Evolutionary conservation across 2,888 invertebrate species (phyloP).

Genomic region (Meiosimyza decipiens): DNA sequence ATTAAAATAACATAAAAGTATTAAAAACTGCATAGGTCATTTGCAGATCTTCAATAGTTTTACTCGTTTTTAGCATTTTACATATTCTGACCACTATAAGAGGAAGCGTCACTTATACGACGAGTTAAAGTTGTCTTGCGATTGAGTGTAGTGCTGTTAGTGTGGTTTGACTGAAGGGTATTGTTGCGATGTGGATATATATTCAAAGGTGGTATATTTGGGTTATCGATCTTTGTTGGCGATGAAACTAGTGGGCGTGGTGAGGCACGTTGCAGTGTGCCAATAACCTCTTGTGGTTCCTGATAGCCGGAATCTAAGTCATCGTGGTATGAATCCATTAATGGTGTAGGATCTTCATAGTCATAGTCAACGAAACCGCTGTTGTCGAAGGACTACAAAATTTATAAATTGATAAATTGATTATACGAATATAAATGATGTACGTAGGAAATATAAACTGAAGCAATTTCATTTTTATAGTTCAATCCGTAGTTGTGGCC

Average conservation of each 20-base stretch:
- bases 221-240: conserved; percentile 84
- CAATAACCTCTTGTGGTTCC: conserved; percentile 67
- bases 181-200: conserved; percentile 69
- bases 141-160: conserved; percentile 66
- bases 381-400: conserved; percentile 73
- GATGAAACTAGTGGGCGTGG: conserved; percentile 79
- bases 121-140: conserved; percentile 63
- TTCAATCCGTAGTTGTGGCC: too few relatives aligned
- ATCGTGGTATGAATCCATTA: conserved; percentile 79
- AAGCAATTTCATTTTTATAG: neutral
- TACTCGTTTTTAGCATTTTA: conserved; percentile 47
- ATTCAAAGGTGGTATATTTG: conserved; percentile 81
- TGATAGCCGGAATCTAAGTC: conserved; percentile 70
- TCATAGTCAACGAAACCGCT: conserved; percentile 84
- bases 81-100: conserved; percentile 61
- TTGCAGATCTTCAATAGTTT: too few relatives aligned
- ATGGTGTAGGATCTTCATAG: conserved; percentile 81
- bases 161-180: conserved; percentile 46
- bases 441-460: neutral
- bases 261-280: conserved; percentile 61
- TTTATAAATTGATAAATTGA: neutral
- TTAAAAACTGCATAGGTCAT: too few relatives aligned
- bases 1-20: too few relatives aligned
- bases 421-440: neutral
- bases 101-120: conserved; percentile 65